Evolutionary conservation across 2,888 invertebrate genomes (phyloP), one percentile per base, ranked within the genome.

Genomic region (Phyllotreta striolata): DNA sequence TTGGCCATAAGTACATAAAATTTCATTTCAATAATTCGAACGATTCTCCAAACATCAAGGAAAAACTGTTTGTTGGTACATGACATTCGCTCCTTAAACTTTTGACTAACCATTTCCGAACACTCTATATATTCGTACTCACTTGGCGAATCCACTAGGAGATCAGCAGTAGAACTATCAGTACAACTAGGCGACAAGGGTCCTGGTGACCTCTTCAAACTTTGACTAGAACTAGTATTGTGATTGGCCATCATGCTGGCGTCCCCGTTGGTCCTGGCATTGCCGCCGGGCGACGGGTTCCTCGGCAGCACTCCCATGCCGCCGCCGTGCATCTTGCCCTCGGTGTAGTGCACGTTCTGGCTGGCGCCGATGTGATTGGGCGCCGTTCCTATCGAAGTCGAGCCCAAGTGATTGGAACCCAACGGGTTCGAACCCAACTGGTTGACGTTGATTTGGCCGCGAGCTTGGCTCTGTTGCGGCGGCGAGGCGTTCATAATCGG

Each of bases 61-160:
- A n/a, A n/a, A n/a, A n/a, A n/a, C n/a, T n/a, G n/a, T n/a, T n/a
- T n/a, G n/a, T n/a, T n/a, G n/a, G n/a, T n/a, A n/a, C n/a, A n/a
- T n/a, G n/a, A n/a, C n/a, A n/a, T n/a, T n/a, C n/a, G n/a, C n/a
- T n/a, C n/a, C n/a, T n/a, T n/a, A n/a, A n/a, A n/a, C n/a, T n/a
- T n/a, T n/a, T n/a, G n/a, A n/a, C n/a, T n/a, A n/a, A n/a, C n/a
- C n/a, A n/a, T n/a, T n/a, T n/a, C n/a, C n/a, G n/a, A n/a, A 24
- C 24, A 24, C 24, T 4, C 24, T 24, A 4, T 24, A 24, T 24
- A 24, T 24, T 24, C 2, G 24, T 60, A 89, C 91, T 90, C 87
- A 93, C 93, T 92, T 81, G 93, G 92, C 59, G 92, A 92, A 83
- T 93, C 92, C 76, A 91, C 89, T 49, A 92, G 85, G 70, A 92